phyloP scores from a whole-genome alignment of 2,797 vertebrate species.

The Poliocrania exsul region DNA sequence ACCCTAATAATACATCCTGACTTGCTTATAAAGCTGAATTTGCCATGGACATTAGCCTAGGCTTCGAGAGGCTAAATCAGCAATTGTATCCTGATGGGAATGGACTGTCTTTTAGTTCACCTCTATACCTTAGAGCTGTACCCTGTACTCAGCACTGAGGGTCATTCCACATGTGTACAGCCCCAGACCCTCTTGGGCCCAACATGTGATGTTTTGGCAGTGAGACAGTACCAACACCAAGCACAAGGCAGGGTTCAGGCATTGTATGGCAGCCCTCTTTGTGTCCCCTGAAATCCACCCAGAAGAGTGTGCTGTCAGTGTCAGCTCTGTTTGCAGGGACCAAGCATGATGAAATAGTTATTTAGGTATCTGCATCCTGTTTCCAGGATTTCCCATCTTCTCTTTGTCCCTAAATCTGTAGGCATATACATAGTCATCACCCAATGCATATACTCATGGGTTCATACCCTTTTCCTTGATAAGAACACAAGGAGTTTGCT shows the following conservation, averaged over 20 bases:
- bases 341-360: background rate
- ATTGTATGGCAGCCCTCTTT: rapidly evolving
- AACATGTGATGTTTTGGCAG: background rate
- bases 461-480: background rate
- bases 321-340: background rate
- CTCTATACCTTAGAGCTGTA: background rate
- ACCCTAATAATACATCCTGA: background rate
- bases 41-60: background rate
- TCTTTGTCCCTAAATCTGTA: background rate
- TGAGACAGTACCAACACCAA: background rate
- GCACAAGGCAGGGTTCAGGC: background rate
- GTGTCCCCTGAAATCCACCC: background rate
- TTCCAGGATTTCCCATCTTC: background rate
- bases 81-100: background rate
- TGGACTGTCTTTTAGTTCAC: background rate
- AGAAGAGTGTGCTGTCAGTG: background rate
- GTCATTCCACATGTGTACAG: background rate
- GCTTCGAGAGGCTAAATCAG: rapidly evolving
- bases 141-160: background rate
- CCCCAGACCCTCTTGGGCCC: background rate
- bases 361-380: background rate
- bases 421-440: background rate
- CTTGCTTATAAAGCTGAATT: background rate
- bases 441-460: background rate
- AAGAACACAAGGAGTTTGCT: background rate